Base-by-base conservation (phyloP, 2,797 vertebrate genomes). In the Ceyx erithaca region DNA sequence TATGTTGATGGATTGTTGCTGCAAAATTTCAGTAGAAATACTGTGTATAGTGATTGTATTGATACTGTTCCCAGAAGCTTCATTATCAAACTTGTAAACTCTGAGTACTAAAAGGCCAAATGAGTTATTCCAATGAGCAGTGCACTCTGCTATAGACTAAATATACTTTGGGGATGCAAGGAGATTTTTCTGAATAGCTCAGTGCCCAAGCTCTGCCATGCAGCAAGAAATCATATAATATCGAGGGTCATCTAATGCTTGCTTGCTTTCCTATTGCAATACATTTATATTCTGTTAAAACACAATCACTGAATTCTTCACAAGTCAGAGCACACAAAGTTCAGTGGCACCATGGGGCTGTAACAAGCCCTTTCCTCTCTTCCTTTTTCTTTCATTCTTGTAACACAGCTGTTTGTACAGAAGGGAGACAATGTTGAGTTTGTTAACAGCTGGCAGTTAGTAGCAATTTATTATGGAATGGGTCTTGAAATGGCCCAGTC, bases 401-500 rank as follows among this genome's bases (percentile, higher is more conserved):
- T 95, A 89, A 59, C 85, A 93, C 89, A 95, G 87, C 94, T 96
- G 95, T 96, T 93, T 86, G 73, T 83, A 89, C 72, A 90, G 92
- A 92, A 82, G 28, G 63, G 35, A 96, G 57, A 97, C 92, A 97
- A 96, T 91, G 76, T 1, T 69, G 57, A 91, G 61, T 90, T 97
- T 97, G 97, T 97, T 97, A 95, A 95, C 66, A 96, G 93, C 87
- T 96, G 86, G 71, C 84, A 94, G 70, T 87, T 92, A 87, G 84
- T 23, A 91, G 45, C 30, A 71, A 94, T 90, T 95, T 95, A 48
- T 67, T 89, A 58, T 81, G 70, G 86, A 85, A 46, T 23, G 46
- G 51, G 55, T 57, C 63, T 95, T 95, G 87, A 93, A 93, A 76
- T 43, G 79, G 79, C 51, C 57, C 4, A 4, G 63, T 93, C 80